Evolutionary conservation across 1,140 invertebrate species (phyloP), one percentile per base, ranked within the genome.

Genomic region (Planococcus citri): DNA sequence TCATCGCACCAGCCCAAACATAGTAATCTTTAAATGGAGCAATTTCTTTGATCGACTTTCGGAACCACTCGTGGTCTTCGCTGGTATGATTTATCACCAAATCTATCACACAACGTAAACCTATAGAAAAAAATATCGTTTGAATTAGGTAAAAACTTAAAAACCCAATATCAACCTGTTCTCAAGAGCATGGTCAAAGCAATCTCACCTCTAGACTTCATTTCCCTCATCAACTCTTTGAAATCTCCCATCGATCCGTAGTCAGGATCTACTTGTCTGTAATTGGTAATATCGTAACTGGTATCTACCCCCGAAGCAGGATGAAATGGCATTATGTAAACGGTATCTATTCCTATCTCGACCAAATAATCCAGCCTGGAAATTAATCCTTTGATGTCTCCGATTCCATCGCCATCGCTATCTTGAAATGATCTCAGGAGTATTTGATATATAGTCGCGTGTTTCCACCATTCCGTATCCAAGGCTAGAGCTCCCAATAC

Each of bases 11-110:
- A n/a, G n/a, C n/a, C n/a, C n/a, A n/a, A n/a, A 92, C 78, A 74
- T 91, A 94, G 78, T 86, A 94, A 73, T 92, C 84, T 22, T 78
- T 82, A 69, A 87, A 92, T 2, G 82, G 81, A 9, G 82, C 78
- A 21, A 82, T 80, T 68, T 77, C 80, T n/a, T 80, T 76, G 0
- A 79, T 76, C 0, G 90, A 92, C 69, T 85, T 82, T 20, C 79
- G 69, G 75, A 94, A 94, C 91, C 91, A 94, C 64, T 83, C 78
- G 72, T 90, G 88, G 70, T 88, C 76, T 75, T 89, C 83, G 73
- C 89, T 90, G 0, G 88, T 87, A 76, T 94, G 90, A 79, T 94
- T 94, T 1, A 91, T 91, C n/a, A 94, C 87, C 74, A 94, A 86
- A 76, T 95, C 92, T 77, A 94, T 76, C 17, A 95, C 80, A 1